Conservation (phyloP, 1,140 invertebrate genomes). For the Aphelenchoides avenae region DNA sequence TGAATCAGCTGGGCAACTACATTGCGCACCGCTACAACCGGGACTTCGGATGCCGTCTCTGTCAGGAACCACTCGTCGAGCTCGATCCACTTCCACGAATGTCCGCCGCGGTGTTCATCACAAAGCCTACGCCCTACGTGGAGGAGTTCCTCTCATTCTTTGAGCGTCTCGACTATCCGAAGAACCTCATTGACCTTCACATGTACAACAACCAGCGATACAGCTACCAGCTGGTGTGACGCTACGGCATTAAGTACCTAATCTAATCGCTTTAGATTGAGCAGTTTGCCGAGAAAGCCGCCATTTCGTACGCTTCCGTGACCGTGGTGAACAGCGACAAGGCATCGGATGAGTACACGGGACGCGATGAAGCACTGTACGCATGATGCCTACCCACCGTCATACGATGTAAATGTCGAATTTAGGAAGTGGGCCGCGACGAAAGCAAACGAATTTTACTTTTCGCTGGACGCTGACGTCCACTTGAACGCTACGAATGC, state of each 20-base stretch:
- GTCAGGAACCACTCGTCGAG: too few relatives aligned
- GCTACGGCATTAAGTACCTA: too few relatives aligned
- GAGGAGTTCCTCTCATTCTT: slow-evolving; percentile 79
- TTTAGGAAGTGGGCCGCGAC: slow-evolving; percentile 72
- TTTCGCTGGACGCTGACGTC: slow-evolving; percentile 77
- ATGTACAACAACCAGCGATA: slow-evolving; percentile 72
- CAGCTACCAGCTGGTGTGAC: slow-evolving; percentile 53
- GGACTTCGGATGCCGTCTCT: slow-evolving; percentile 73
- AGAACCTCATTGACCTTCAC: slow-evolving; percentile 76
- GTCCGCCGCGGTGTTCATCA: slow-evolving; percentile 80
- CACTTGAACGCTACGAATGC: slow-evolving; percentile 76
- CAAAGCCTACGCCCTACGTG: slow-evolving; percentile 81
- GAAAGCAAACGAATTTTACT: slow-evolving; percentile 76
- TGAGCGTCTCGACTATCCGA: slow-evolving; percentile 74
- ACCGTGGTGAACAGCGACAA: slow-evolving; percentile 58
- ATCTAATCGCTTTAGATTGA: too few relatives aligned
- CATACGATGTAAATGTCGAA: too few relatives aligned
- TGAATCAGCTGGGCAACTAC: slow-evolving; percentile 83
- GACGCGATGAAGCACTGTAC: slow-evolving; percentile 80
- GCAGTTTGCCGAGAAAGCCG: slow-evolving; percentile 36
- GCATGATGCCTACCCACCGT: slow-evolving; percentile 54
- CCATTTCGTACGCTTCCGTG: slow-evolving; percentile 28
- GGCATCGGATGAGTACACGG: slow-evolving; percentile 71
- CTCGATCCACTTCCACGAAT: slow-evolving; percentile 59
- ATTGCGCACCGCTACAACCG: slow-evolving; percentile 76